Evolutionary conservation across 2,888 invertebrate genomes (phyloP), one percentile per base, ranked within the genome.

Genomic region (Aplocera efformata): DNA sequence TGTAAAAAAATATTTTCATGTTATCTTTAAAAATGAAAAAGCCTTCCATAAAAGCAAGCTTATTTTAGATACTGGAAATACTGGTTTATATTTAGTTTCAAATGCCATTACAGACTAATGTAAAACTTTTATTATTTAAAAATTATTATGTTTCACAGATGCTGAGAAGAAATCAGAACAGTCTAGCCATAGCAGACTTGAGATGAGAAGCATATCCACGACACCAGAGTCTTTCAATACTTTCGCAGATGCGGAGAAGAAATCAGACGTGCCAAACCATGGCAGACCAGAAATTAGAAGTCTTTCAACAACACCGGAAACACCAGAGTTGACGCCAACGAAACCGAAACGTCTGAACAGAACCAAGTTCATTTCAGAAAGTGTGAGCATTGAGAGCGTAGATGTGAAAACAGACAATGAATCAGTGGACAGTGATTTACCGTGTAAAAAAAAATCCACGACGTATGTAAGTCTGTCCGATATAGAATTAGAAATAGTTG

Each of bases 401-500:
- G 69, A 70, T 32, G 21, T 42, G 8, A 63, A 63, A 17, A 63
- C 55, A 54, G 67, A 65, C 26, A 65, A 54, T 3, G 67, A 67
- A 22, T 72, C 73, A 7, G 53, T 62, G 29, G 71, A 75, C 27
- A 49, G 62, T 32, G 69, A 72, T 54, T 37, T 59, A 26, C 44
- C 52, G 25, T 42, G 58, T 21, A 62, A 62, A 28, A 71, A 71
- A 23, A 76, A 72, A 56, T 68, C 78, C 56, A 72, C 65, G 2
- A 75, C 70, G 6, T 79, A 78, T 40, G 43, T 81, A 32, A 81
- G 79, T 37, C 64, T 84, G 9, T 86, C 86, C 44, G 86, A 88
- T 52, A 80, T 86, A 17, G 85, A 86, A 52, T 50, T 86, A 45
- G 88, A 88, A 65, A 86, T 86, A 42, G 67, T 88, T 10, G 86